Evolutionary conservation across 1,140 invertebrate species (phyloP).

Genomic region (Portunus trituberculatus): DNA sequence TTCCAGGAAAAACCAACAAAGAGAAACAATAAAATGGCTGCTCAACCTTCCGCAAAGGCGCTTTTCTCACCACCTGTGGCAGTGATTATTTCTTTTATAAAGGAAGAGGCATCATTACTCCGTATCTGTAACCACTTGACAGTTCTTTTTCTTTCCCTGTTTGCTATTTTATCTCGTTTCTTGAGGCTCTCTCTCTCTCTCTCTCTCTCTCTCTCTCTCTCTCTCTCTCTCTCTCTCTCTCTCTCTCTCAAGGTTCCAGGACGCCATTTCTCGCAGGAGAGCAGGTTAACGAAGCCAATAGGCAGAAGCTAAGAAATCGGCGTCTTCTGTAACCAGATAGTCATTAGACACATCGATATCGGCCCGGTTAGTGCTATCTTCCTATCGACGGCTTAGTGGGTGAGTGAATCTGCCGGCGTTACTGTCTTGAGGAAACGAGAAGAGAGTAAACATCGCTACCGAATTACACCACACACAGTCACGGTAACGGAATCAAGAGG

Average conservation of each 20-base stretch:
- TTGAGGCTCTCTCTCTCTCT: neutral
- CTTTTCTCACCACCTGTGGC: neutral
- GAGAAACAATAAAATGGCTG: too few relatives aligned
- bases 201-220: neutral
- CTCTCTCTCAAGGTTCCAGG: neutral
- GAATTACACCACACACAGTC: neutral
- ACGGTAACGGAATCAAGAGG: too few relatives aligned
- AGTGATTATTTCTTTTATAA: neutral
- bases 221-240: constrained; percentile 18
- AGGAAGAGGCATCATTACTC: neutral
- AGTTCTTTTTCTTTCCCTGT: neutral
- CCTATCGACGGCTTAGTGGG: neutral
- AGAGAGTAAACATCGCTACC: neutral
- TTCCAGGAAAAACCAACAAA: too few relatives aligned
- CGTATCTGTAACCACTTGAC: neutral
- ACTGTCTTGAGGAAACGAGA: neutral
- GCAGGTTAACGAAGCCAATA: constrained; percentile 20
- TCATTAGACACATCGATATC: neutral
- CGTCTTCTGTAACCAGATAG: constrained; percentile 42
- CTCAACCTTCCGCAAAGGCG: neutral
- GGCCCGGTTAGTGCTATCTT: neutral
- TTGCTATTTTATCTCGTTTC: neutral
- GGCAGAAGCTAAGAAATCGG: constrained; percentile 8
- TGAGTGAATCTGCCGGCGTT: neutral
- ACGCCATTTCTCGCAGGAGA: neutral